A percentile compares a stretch with the other conserved stretches of the same genome.
phyloP scores from a whole-genome alignment of 2,797 vertebrate genomes.

The Cyprinella venusta region DNA sequence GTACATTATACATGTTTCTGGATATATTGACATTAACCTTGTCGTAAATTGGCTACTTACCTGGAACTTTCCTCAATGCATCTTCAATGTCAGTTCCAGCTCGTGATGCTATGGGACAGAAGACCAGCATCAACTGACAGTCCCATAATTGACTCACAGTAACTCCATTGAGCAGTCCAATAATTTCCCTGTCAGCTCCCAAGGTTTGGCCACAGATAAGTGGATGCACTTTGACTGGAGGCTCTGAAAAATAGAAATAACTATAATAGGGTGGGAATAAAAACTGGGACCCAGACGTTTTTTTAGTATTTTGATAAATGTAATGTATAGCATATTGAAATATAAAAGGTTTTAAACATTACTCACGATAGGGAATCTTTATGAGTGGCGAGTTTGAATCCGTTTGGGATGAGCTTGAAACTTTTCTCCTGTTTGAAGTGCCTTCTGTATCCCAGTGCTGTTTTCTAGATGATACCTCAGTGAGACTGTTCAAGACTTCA shows the following conservation, averaged over 20 bases:
- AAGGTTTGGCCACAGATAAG: constrained; percentile 43
- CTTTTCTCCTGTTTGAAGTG: background rate
- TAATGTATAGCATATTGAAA: too few species aligned
- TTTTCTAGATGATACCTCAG: background rate
- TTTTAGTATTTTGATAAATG: too few species aligned
- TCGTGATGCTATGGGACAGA: constrained; percentile 48
- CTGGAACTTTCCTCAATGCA: constrained; percentile 34
- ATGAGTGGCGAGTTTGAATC: background rate
- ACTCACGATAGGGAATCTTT: background rate
- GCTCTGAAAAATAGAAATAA: background rate
- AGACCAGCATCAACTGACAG: constrained; percentile 51
- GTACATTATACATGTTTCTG: background rate
- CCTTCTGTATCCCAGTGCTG: background rate
- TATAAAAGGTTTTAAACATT: background rate
- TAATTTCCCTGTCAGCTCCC: constrained; percentile 10
- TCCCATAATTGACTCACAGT: background rate
- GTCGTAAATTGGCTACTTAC: constrained; percentile 13
- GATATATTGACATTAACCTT: background rate
- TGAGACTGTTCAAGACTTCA: constrained; percentile 35
- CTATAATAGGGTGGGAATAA: background rate
- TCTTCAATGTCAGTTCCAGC: constrained; percentile 51
- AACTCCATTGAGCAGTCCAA: background rate
- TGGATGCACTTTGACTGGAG: constrained; percentile 7
- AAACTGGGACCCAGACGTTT: background rate
- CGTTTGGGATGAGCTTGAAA: background rate